A percentile compares a stretch with the other conserved stretches of the same genome.
Conservation (phyloP, 2,113 vertebrate genomes). For the Herpailurus yagouaroundi region DNA sequence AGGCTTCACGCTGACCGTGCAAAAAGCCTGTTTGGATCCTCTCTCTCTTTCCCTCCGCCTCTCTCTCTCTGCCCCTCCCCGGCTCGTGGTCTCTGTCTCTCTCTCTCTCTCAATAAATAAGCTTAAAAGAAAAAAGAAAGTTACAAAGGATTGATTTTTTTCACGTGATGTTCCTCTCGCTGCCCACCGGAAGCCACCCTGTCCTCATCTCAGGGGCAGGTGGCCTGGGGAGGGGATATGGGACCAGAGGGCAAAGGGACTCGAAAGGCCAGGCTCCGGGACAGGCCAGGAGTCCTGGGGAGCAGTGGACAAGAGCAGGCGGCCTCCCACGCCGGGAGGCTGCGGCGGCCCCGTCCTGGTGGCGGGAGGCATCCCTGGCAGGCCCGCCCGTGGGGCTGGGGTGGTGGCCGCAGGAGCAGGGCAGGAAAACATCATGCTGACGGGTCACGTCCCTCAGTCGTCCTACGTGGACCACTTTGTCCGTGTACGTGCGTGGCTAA, state of each 20-base stretch:
- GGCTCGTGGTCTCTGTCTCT: too few species aligned
- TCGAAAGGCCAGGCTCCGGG: not conserved
- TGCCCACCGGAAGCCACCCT: not conserved
- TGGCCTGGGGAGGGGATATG: too few species aligned
- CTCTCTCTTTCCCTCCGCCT: too few species aligned
- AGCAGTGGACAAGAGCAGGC: not conserved
- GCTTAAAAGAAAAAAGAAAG: not conserved
- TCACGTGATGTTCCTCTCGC: not conserved
- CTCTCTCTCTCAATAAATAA: too few species aligned
- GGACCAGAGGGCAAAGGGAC: not conserved
- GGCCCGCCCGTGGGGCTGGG: not conserved
- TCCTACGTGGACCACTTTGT: not conserved
- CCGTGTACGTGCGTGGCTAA: accelerated
- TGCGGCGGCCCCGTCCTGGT: accelerated
- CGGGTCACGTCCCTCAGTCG: not conserved
- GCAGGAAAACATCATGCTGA: not conserved
- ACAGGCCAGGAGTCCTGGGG: not conserved
- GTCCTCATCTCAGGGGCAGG: not conserved
- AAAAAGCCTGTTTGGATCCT: too few species aligned
- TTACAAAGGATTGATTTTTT: not conserved
- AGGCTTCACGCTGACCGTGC: too few species aligned
- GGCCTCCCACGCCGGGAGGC: not conserved
- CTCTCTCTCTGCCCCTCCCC: too few species aligned
- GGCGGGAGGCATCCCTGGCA: not conserved
- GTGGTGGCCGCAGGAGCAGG: accelerated